Evolutionary conservation across 2,888 invertebrate species (phyloP).

Genomic region (Branchipolynoe longqiensis): DNA sequence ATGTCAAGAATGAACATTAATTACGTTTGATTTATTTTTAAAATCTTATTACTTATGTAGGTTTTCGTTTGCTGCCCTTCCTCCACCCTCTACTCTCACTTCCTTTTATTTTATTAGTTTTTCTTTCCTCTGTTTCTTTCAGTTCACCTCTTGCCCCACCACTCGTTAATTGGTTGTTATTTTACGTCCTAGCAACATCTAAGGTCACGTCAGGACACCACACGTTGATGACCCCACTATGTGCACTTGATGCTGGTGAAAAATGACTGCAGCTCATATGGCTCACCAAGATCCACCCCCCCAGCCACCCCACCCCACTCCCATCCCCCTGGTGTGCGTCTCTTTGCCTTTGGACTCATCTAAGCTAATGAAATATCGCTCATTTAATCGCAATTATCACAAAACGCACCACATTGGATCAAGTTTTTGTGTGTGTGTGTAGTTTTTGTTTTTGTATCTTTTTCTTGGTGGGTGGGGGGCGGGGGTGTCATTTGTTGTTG

Average conservation of each 20-base stretch:
- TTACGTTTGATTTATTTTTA: not conserved
- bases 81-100: no score
- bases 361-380: slow-evolving; percentile 45
- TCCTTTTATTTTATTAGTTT: not conserved
- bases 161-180: no score
- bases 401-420: slow-evolving; percentile 53
- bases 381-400: slow-evolving; percentile 41
- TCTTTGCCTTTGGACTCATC: slow-evolving; percentile 22
- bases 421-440: no score
- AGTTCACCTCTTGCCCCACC: not conserved
- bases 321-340: not conserved
- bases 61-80: no score
- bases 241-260: slow-evolving; percentile 35
- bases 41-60: not conserved
- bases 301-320: no score
- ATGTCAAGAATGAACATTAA: slow-evolving; percentile 20
- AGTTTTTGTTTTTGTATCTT: no score
- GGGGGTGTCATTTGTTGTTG: no score
- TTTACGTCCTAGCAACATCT: no score
- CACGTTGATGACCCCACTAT: not conserved
- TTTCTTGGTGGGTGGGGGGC: no score
- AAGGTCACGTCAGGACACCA: not conserved
- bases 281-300: not conserved
- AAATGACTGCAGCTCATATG: slow-evolving; percentile 26
- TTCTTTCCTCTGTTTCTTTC: not conserved